phyloP scores from a whole-genome alignment of 2,797 vertebrate genomes.

The Pipistrellus pygmaeus region DNA sequence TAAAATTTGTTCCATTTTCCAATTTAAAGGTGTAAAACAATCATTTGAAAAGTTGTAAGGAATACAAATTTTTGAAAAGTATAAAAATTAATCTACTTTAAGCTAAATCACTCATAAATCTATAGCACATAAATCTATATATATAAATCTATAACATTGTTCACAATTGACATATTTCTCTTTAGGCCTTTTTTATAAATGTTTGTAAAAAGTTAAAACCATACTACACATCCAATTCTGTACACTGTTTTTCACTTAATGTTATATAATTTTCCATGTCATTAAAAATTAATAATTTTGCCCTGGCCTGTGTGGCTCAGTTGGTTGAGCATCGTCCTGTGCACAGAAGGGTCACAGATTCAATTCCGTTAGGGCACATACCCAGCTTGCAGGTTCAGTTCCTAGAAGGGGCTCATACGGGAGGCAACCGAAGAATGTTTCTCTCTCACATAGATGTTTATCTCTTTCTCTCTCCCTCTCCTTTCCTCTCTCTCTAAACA shows the following conservation, averaged over 20 bases:
- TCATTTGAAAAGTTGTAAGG: slow-evolving; percentile 36
- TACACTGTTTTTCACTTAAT: slow-evolving; percentile 22
- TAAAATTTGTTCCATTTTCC: not conserved
- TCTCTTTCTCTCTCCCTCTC: not conserved
- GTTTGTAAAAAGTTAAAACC: slow-evolving; percentile 19
- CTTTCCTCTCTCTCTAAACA: not conserved
- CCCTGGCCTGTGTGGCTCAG: not conserved
- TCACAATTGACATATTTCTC: slow-evolving; percentile 1
- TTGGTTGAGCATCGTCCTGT: not conserved
- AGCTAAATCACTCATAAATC: not conserved
- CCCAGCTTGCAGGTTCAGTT: not conserved
- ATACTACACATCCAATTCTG: not conserved
- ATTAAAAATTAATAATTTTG: not conserved
- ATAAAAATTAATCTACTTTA: not conserved
- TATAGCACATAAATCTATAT: not conserved
- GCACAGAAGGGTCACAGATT: not conserved
- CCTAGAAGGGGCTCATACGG: not conserved
- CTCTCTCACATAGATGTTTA: not conserved
- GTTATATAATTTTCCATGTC: not conserved
- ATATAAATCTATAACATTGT: not conserved
- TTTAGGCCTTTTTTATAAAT: not conserved
- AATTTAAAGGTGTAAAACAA: slow-evolving; percentile 9
- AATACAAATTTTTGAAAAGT: slow-evolving; percentile 51
- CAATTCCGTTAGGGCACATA: not conserved
- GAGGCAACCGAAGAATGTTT: not conserved